phyloP scores from a whole-genome alignment of 2,888 invertebrate genomes.

The Drosophila subquinaria region DNA sequence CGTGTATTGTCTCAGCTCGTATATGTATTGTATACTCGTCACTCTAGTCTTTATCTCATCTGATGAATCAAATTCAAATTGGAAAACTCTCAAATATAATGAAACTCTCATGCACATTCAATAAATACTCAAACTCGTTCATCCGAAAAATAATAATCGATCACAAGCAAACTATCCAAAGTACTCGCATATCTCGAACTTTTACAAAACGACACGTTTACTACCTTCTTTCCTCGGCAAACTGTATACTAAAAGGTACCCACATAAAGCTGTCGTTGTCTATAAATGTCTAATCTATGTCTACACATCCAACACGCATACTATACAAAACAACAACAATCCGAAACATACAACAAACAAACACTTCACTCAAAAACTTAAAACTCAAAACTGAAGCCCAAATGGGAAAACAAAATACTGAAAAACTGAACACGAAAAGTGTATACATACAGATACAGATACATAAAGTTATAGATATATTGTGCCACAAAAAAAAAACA shows the following conservation, averaged over 20 bases:
- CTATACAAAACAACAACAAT: conserved; percentile 15
- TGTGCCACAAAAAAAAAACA: conserved; percentile 42
- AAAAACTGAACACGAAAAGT: conserved; percentile 37
- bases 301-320: conserved; percentile 27
- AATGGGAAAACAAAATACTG: not conserved
- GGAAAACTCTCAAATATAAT: conserved; percentile 7
- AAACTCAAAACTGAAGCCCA: conserved; percentile 13
- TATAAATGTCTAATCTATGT: conserved; percentile 49
- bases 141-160: conserved; percentile 38
- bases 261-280: conserved; percentile 58
- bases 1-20: conserved; percentile 18
- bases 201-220: conserved; percentile 83
- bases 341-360: conserved; percentile 32
- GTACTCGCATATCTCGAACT: conserved; percentile 70
- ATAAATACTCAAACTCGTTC: conserved; percentile 26
- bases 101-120: conserved; percentile 39
- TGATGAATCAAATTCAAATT: conserved; percentile 23
- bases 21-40: conserved; percentile 40
- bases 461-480: conserved; percentile 16
- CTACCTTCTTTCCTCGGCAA: conserved; percentile 82
- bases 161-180: conserved; percentile 57
- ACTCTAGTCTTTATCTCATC: conserved; percentile 3
- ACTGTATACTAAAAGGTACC: conserved; percentile 83
- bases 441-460: conserved; percentile 34
- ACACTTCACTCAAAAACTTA: conserved; percentile 22